Conservation (phyloP, 2,797 vertebrate species). For the Sylvilagus floridanus region DNA sequence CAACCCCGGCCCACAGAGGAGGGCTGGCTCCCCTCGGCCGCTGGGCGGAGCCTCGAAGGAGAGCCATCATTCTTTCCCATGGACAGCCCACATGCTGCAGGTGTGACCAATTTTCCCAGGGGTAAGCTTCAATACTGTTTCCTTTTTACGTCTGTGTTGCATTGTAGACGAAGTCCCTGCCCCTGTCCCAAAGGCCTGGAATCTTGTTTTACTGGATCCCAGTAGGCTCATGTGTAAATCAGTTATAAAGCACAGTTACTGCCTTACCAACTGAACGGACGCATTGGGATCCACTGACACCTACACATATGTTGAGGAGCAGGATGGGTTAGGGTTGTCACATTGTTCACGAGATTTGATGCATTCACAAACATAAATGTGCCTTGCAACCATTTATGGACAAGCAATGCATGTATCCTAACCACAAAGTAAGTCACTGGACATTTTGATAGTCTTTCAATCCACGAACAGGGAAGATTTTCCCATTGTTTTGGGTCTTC, state of each 20-base stretch:
- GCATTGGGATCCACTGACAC: background rate
- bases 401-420: background rate
- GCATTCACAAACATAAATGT: background rate
- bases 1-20: background rate
- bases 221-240: background rate
- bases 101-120: background rate
- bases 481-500: too few relatives aligned
- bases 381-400: background rate
- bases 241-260: background rate
- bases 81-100: background rate
- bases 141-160: background rate
- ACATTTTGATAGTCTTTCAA: background rate
- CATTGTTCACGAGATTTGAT: too few relatives aligned
- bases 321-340: background rate
- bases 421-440: background rate
- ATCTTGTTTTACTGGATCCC: background rate
- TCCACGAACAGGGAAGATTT: too few relatives aligned
- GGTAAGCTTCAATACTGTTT: background rate
- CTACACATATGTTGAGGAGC: background rate
- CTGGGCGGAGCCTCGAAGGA: too few relatives aligned
- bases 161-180: background rate
- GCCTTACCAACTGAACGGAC: background rate
- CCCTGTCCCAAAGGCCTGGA: too few relatives aligned
- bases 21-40: background rate
- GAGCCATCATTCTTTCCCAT: too few relatives aligned